Conservation (phyloP, 2,797 vertebrate species). For the Eidolon dupreanum region DNA sequence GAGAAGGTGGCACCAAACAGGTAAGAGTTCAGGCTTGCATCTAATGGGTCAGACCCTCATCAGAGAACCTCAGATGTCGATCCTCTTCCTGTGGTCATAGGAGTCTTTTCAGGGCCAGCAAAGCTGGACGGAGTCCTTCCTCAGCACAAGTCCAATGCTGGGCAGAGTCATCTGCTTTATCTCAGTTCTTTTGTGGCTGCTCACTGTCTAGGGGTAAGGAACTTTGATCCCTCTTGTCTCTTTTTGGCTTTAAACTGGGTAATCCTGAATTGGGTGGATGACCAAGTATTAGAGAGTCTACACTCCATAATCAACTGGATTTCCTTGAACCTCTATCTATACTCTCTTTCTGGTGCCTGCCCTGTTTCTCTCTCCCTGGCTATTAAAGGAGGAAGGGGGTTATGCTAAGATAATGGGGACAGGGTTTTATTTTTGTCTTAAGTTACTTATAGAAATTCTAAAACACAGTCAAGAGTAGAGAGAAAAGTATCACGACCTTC, state of each 20-base stretch:
- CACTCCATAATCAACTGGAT: background rate
- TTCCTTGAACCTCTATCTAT: background rate
- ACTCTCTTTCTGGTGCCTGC: background rate
- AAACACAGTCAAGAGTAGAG: background rate
- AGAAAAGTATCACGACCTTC: background rate
- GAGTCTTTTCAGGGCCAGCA: background rate
- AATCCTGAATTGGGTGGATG: background rate
- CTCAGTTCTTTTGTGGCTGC: background rate
- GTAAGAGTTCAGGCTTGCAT: background rate
- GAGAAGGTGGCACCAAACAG: background rate
- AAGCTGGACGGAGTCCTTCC: background rate
- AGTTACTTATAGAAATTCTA: background rate
- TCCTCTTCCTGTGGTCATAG: no score
- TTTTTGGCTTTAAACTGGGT: background rate
- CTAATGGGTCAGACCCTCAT: no score
- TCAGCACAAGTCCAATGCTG: background rate
- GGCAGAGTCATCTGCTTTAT: background rate
- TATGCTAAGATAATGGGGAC: background rate
- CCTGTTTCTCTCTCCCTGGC: background rate
- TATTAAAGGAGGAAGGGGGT: background rate
- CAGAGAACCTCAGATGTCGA: rapidly evolving
- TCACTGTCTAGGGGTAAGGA: background rate
- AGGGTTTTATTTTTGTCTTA: background rate
- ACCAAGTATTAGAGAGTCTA: background rate
- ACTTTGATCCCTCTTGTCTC: background rate